phyloP scores from a whole-genome alignment of 1,140 invertebrate species.

The Neodiprion virginianus region DNA sequence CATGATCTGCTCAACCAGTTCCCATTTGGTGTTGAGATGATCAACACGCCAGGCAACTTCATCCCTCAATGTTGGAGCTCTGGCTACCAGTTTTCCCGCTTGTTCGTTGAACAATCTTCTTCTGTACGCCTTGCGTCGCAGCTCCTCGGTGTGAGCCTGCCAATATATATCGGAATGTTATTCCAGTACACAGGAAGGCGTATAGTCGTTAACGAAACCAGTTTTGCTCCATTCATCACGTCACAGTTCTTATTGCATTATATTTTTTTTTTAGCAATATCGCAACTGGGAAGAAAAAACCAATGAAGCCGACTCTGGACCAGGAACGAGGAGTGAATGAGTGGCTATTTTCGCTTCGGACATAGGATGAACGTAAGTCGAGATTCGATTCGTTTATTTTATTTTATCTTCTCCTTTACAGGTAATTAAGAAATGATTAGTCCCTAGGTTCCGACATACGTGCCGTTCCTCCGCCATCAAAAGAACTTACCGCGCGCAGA shows the following conservation, averaged over 20 bases:
- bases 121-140: conserved; percentile 73
- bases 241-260: conserved; percentile 9
- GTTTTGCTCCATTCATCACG: too few species aligned
- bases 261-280: conserved; percentile 16
- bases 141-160: conserved; percentile 77
- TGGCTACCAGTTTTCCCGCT: conserved; percentile 73
- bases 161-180: conserved; percentile 37
- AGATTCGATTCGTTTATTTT: too few species aligned
- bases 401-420: too few species aligned
- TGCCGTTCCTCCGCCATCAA: background rate
- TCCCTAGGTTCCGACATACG: too few species aligned
- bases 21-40: conserved; percentile 81
- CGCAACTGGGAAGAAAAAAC: background rate
- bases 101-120: conserved; percentile 81
- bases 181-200: background rate
- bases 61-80: conserved; percentile 75
- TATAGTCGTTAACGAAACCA: background rate
- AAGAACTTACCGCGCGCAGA: conserved; percentile 68
- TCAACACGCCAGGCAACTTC: conserved; percentile 77
- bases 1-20: conserved; percentile 69
- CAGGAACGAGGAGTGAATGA: too few species aligned
- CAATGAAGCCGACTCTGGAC: background rate
- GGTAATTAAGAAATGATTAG: too few species aligned
- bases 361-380: too few species aligned
- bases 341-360: too few species aligned